Conservation (phyloP, 2,888 invertebrate species). For the Mythimna impura region DNA sequence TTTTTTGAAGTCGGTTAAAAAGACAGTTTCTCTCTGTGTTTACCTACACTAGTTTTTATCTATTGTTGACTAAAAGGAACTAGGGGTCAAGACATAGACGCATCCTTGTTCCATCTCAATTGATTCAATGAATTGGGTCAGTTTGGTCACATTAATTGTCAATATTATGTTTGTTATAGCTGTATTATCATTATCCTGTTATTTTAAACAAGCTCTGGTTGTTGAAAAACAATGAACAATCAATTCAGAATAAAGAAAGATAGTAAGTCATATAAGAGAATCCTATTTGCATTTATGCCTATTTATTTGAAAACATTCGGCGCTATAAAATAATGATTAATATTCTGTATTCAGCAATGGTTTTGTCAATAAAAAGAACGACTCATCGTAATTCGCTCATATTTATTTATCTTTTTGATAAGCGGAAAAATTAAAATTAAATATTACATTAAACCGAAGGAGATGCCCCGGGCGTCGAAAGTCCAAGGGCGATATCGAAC, state of each 20-base stretch:
- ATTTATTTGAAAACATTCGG: neutral
- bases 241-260: constrained; percentile 4
- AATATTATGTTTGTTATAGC: neutral
- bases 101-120: neutral
- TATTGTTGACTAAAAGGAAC: neutral
- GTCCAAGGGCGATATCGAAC: no score
- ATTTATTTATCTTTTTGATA: no score
- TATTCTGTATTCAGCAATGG: no score
- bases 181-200: neutral
- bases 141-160: neutral
- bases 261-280: neutral
- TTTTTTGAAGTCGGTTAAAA: no score
- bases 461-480: no score
- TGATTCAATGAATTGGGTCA: constrained; percentile 1
- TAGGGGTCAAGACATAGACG: neutral
- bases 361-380: neutral
- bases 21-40: no score
- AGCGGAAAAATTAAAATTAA: no score
- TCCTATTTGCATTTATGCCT: neutral
- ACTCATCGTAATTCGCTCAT: no score
- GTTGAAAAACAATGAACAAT: constrained; percentile 46
- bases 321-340: neutral
- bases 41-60: neutral
- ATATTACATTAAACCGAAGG: no score
- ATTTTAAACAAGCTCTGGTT: constrained; percentile 15